These are phyloP conservation scores for Petrolisthes cinctipes DNA, from an alignment of 2,888 invertebrate genomes.

Conservation along the genomic window DNA sequence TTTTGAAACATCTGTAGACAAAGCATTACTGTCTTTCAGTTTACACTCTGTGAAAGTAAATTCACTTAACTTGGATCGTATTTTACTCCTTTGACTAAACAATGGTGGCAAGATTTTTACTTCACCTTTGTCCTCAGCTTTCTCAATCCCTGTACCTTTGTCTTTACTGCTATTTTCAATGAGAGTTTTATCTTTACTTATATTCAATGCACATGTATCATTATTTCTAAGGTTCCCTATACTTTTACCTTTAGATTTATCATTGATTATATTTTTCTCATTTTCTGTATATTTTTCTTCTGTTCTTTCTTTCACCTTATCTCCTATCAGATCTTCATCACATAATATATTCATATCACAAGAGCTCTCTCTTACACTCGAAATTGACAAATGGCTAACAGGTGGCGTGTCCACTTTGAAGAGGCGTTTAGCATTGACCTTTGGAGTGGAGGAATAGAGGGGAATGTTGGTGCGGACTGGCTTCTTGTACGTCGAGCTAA, in stretches of 20 bases:
- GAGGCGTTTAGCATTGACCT: conserved; percentile 41
- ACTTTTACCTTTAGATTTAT: no score
- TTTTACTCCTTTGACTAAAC: conserved; percentile 20
- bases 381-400: neutral
- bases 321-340: neutral
- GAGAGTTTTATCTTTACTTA: no score
- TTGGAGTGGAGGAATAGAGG: conserved; percentile 43
- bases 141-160: no score
- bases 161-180: no score
- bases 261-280: no score
- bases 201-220: no score
- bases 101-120: neutral
- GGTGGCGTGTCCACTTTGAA: conserved; percentile 32
- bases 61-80: conserved; percentile 19
- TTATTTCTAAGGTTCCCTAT: no score
- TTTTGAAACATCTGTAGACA: neutral
- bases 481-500: conserved; percentile 27
- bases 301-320: neutral
- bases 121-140: neutral
- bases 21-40: neutral
- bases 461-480: conserved; percentile 20
- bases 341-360: neutral
- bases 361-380: neutral
- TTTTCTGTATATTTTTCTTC: neutral
- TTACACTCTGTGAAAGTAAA: conserved; percentile 1